A percentile compares a stretch with the other conserved stretches of the same genome.
Evolutionary conservation across 2,888 invertebrate genomes (phyloP).

Genomic region (Prenolepis imparis): DNA sequence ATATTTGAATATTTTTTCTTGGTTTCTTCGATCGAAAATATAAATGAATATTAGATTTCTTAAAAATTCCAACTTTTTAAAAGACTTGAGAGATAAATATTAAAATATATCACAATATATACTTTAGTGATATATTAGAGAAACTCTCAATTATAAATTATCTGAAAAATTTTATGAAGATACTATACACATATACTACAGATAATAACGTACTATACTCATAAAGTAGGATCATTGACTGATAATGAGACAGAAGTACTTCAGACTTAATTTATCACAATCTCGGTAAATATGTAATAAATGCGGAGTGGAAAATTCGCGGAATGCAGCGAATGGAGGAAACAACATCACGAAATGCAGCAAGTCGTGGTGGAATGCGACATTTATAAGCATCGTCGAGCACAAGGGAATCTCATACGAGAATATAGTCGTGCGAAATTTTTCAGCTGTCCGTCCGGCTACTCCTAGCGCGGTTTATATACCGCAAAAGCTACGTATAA

Average conservation of each 20-base stretch:
- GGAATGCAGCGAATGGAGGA: conserved; percentile 10
- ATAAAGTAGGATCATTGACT: neutral
- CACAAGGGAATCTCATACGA: conserved; percentile 28
- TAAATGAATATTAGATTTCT: neutral
- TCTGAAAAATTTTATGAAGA: neutral
- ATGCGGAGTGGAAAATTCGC: conserved; percentile 27
- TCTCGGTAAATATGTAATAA: conserved; percentile 6
- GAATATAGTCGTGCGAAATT: conserved; percentile 50
- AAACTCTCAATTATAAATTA: neutral
- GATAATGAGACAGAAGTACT: neutral
- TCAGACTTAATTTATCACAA: conserved; percentile 31
- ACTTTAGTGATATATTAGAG: neutral
- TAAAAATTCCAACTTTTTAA: neutral
- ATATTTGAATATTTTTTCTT: neutral
- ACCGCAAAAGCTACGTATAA: conserved; percentile 39
- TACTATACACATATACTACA: too few species aligned
- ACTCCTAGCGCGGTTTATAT: conserved; percentile 37
- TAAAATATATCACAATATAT: neutral
- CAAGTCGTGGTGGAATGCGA: conserved; percentile 43
- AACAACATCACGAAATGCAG: conserved; percentile 28
- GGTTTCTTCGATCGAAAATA: neutral
- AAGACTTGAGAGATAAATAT: neutral
- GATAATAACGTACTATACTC: neutral
- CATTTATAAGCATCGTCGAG: conserved; percentile 52
- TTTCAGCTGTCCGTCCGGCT: conserved; percentile 39